A percentile compares a stretch with the other conserved stretches of the same genome.
These are phyloP conservation scores for Tachycineta bicolor DNA, from an alignment of 2,113 vertebrate genomes.

Conservation along the genomic window DNA sequence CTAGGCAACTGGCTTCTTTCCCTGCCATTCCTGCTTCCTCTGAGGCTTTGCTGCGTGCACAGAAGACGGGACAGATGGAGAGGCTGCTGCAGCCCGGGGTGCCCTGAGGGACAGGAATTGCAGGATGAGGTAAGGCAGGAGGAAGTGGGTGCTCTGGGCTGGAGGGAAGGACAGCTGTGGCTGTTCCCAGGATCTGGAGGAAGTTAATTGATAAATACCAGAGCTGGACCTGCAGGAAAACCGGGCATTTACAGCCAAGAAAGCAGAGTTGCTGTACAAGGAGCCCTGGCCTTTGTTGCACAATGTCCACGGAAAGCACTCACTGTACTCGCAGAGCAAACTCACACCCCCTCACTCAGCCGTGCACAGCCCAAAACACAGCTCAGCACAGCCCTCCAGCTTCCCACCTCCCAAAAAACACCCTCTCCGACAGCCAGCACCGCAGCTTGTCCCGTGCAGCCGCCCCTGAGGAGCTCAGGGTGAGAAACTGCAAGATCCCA, in stretches of 20 bases:
- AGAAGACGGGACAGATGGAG: background rate
- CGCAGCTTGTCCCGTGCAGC: background rate
- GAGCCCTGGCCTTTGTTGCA: background rate
- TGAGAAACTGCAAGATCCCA: rapidly evolving
- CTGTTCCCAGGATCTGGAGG: slow-evolving; percentile 9
- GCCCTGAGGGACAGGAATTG: background rate
- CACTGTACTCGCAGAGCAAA: background rate
- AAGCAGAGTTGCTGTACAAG: background rate
- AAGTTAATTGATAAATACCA: slow-evolving; percentile 20
- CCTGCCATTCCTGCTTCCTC: background rate
- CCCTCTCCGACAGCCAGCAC: background rate
- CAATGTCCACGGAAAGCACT: background rate
- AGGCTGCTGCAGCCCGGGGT: background rate
- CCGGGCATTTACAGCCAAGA: slow-evolving; percentile 41
- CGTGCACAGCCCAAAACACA: background rate
- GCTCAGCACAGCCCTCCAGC: background rate
- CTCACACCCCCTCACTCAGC: background rate
- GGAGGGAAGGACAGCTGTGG: background rate
- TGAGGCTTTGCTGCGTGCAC: background rate
- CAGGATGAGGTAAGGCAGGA: slow-evolving; percentile 46
- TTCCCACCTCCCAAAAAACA: background rate
- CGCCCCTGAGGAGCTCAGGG: rapidly evolving
- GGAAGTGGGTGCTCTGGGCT: slow-evolving; percentile 21
- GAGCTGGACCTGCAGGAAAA: background rate
- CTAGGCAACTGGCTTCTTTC: background rate